These are phyloP conservation scores for Cecropterus lyciades DNA, from an alignment of 1,140 invertebrate genomes.

Conservation along the genomic window DNA sequence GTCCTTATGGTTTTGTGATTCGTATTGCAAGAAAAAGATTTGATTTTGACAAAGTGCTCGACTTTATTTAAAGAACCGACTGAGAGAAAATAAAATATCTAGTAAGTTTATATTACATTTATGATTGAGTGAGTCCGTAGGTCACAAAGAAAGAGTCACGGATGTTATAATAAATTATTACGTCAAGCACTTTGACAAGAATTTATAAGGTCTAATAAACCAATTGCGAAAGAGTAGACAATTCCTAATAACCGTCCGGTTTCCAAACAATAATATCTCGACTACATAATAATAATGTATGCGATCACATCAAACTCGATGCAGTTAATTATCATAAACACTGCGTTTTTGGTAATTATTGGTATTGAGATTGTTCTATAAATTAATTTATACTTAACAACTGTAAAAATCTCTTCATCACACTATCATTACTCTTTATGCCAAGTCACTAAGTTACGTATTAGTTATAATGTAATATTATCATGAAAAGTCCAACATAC, in stretches of 20 bases:
- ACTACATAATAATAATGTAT: slow-evolving; percentile 53
- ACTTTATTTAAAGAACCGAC: slow-evolving; percentile 33
- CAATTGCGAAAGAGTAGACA: slow-evolving; percentile 49
- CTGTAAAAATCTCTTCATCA: slow-evolving; percentile 84
- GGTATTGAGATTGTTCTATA: slow-evolving; percentile 84
- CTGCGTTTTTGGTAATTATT: slow-evolving; percentile 85
- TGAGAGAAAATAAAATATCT: slow-evolving; percentile 23
- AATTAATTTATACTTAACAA: slow-evolving; percentile 85
- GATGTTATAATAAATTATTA: slow-evolving; percentile 32
- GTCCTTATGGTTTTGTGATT: slow-evolving; percentile 84
- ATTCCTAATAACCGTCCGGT: slow-evolving; percentile 40
- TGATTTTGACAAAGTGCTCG: slow-evolving; percentile 59
- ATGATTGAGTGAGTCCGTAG: slow-evolving; percentile 21
- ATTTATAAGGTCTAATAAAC: slow-evolving; percentile 43
- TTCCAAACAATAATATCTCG: slow-evolving; percentile 56
- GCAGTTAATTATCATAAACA: slow-evolving; percentile 76
- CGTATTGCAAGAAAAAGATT: slow-evolving; percentile 58
- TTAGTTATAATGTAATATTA: slow-evolving; percentile 83
- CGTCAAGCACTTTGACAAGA: slow-evolving; percentile 66
- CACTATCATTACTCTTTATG: slow-evolving; percentile 81
- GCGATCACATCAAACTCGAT: slow-evolving; percentile 70
- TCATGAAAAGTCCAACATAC: slow-evolving; percentile 83
- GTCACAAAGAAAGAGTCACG: slow-evolving; percentile 40
- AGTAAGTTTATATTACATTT: slow-evolving; percentile 26
- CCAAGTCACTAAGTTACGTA: slow-evolving; percentile 83